These are phyloP conservation scores for Theocolax elegans DNA, from an alignment of 1,140 invertebrate species.

Conservation along the genomic window DNA sequence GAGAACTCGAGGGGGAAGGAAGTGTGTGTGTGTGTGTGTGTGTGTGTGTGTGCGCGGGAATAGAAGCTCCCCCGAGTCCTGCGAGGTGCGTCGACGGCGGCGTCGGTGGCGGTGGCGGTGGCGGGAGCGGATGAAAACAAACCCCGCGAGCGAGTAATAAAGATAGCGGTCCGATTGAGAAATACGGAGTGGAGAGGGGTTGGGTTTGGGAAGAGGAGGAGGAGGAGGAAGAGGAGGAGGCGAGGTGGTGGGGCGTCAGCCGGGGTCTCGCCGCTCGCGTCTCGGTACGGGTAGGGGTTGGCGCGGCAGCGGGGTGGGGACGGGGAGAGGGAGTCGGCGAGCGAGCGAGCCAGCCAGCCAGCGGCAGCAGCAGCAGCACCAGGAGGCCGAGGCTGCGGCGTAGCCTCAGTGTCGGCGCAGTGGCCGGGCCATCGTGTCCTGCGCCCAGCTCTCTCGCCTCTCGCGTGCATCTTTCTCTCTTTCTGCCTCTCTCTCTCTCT, in stretches of 20 bases:
- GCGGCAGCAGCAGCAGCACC: constrained; percentile 49
- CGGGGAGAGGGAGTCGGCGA: constrained; percentile 29
- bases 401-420: constrained; percentile 68
- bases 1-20: background rate
- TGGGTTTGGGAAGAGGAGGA: no score
- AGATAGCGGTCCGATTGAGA: constrained; percentile 26
- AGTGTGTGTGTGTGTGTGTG: background rate
- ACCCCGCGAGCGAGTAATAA: no score
- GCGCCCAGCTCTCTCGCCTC: constrained; percentile 32
- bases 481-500: background rate
- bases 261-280: background rate
- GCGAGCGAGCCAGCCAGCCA: constrained; percentile 35
- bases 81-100: no score
- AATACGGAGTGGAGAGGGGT: background rate
- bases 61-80: no score
- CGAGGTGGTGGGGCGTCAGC: background rate
- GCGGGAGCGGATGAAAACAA: background rate
- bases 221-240: background rate
- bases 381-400: constrained; percentile 66
- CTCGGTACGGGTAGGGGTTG: constrained; percentile 36
- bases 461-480: background rate
- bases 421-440: constrained; percentile 67
- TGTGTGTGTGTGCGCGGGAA: background rate
- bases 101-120: no score
- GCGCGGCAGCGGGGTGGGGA: constrained; percentile 40